Percentiles rank a stretch among this genome's conserved stretches.
Conservation (phyloP, 2,113 vertebrate species). For the Varanus salvator region DNA sequence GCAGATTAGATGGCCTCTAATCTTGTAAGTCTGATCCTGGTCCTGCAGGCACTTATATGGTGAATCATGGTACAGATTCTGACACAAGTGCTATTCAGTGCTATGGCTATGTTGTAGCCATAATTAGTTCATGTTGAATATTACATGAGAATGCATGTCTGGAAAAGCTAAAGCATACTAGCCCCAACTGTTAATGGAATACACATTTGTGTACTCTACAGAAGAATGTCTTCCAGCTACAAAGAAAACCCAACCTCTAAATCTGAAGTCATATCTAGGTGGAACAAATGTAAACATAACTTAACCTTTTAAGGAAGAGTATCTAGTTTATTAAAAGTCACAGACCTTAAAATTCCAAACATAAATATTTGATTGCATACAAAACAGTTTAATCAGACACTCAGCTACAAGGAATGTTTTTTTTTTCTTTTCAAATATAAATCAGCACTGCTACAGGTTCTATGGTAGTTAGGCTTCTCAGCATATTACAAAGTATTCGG, state of each 20-base stretch:
- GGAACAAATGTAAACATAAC: background rate
- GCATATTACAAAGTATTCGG: background rate
- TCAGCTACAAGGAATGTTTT: background rate
- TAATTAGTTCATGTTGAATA: background rate
- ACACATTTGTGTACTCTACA: conserved; percentile 36
- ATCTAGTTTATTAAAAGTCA: background rate
- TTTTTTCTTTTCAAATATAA: background rate
- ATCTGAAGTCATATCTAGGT: background rate
- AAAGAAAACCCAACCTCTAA: background rate
- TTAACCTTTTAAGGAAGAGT: background rate
- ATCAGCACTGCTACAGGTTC: background rate
- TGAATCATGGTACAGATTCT: no score
- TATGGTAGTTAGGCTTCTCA: background rate
- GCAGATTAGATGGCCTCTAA: no score
- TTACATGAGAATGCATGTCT: background rate
- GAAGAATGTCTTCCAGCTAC: background rate
- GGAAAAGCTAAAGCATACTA: background rate
- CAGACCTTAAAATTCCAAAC: background rate
- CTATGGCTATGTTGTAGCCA: background rate
- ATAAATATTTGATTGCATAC: background rate
- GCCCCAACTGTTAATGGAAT: conserved; percentile 56
- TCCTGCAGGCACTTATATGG: no score
- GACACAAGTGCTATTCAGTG: background rate
- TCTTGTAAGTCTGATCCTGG: no score
- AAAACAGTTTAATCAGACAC: background rate